Base-by-base conservation (phyloP, 2,888 invertebrate genomes). In the Xanthorhoe designata region DNA sequence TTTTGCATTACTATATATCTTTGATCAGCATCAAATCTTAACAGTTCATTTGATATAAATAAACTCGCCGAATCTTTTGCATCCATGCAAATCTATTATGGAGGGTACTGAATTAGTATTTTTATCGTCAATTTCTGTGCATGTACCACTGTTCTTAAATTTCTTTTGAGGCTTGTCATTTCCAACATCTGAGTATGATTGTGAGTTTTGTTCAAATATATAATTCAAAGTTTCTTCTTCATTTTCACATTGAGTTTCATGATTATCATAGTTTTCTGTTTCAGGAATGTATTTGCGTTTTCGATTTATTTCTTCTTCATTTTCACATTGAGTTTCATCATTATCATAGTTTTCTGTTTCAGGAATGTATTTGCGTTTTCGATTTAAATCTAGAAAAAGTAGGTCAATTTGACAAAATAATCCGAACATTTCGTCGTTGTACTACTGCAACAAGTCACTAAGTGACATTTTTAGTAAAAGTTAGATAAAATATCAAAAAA, bases 161-260 rank as follows among this genome's bases (percentile, higher is more conserved):
- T 52, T 52, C 24, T 52, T 51, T 52, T 52, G 52, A 52, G 52
- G 24, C 52, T 60, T 52, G 60, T 42, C 38, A 52, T 7, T 60
- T 60, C 42, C 60, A 51, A 42, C 60, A 60, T 60, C 52, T 60
- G 52, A 60, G 52, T 60, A 60, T 51, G 60, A 52, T 60, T 60
- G 52, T 60, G 60, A 60, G 42, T 60, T 15, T 60, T 52, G 35
- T 60, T 24, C 24, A 24, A 24, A 24, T 24, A 24, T 24, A 24
- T 4, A 24, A 24, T 24, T 24, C 24, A n/a, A 59, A 59, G 50
- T 51, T 38, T 38, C 18, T 50, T 50, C 50, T 50, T 50, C 29
- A 13, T 52, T 52, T 52, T 64, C 50, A 52, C 52, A 52, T 52
- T 60, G 42, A 52, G 38, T 52, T 42, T 60, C 60, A 60, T 42